These are phyloP conservation scores for Zeugodacus cucurbitae DNA, from an alignment of 1,140 invertebrate genomes.

Conservation along the genomic window DNA sequence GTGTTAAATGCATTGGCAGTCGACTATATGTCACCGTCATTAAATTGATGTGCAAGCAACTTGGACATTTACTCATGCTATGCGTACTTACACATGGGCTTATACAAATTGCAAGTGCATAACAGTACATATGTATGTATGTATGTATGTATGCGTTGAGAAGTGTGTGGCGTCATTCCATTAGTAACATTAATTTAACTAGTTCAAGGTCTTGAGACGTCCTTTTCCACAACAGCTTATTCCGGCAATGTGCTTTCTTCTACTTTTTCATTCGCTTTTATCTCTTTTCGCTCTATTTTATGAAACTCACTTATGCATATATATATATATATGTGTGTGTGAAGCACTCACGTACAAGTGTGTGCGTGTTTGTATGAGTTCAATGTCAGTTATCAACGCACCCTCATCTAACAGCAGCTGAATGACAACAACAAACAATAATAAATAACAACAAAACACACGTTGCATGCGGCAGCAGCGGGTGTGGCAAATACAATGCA, in stretches of 20 bases:
- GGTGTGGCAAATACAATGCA: neutral
- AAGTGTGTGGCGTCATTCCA: conserved; percentile 26
- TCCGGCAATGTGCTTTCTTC: conserved; percentile 8
- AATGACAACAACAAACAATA: neutral
- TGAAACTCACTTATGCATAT: neutral
- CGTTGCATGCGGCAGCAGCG: neutral
- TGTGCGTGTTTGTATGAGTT: neutral
- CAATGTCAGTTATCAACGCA: conserved; percentile 18
- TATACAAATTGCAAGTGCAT: neutral
- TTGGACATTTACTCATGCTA: neutral
- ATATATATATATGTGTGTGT: neutral
- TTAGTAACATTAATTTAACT: conserved; percentile 32
- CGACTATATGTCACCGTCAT: neutral
- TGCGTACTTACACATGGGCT: neutral
- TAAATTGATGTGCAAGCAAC: conserved; percentile 24
- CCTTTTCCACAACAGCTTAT: neutral
- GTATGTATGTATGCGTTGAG: neutral
- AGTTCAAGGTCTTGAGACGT: conserved; percentile 26
- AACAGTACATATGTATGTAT: neutral
- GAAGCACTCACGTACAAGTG: neutral
- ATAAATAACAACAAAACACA: neutral
- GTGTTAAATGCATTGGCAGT: neutral
- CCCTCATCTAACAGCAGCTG: neutral
- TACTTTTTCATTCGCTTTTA: neutral
- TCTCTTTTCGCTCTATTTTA: neutral